phyloP scores from a whole-genome alignment of 2,797 vertebrate genomes.

The Erpetoichthys calabaricus region DNA sequence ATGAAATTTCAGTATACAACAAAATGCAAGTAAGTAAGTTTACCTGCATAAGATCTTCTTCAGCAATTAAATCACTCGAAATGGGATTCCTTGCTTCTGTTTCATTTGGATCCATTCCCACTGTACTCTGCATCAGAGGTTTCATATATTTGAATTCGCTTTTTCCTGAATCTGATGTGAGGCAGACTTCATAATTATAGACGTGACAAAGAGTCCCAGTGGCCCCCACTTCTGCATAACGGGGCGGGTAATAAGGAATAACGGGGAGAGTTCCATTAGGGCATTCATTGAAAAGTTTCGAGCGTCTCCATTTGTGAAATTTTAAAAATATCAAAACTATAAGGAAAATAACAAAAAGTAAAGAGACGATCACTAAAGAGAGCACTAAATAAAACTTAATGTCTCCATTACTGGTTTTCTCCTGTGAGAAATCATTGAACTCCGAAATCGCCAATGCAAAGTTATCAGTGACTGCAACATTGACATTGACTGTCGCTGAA shows the following conservation, averaged over 20 bases:
- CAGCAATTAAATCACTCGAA: too few relatives aligned
- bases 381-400: constrained; percentile 24
- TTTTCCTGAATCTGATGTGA: too few relatives aligned
- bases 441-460: constrained; percentile 54
- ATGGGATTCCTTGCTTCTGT: too few relatives aligned
- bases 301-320: constrained; percentile 25
- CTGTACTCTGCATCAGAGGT: too few relatives aligned
- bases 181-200: too few relatives aligned
- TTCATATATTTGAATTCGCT: too few relatives aligned
- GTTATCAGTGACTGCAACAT: constrained; percentile 54
- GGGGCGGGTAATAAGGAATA: constrained; percentile 31
- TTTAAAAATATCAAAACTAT: constrained; percentile 26
- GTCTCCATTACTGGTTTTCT: constrained; percentile 40
- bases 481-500: constrained; percentile 52
- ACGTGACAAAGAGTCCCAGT: too few relatives aligned
- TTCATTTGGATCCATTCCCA: too few relatives aligned
- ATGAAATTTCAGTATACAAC: too few relatives aligned
- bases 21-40: too few relatives aligned
- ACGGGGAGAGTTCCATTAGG: constrained; percentile 25
- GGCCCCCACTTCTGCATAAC: too few relatives aligned
- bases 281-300: constrained; percentile 20
- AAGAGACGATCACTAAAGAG: constrained; percentile 27
- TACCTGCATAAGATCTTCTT: too few relatives aligned
- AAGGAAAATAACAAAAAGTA: constrained; percentile 26
- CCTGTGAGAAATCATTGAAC: constrained; percentile 36